These are phyloP conservation scores for Rhegmatorhina hoffmannsi DNA, from an alignment of 2,113 vertebrate species.

Conservation along the genomic window DNA sequence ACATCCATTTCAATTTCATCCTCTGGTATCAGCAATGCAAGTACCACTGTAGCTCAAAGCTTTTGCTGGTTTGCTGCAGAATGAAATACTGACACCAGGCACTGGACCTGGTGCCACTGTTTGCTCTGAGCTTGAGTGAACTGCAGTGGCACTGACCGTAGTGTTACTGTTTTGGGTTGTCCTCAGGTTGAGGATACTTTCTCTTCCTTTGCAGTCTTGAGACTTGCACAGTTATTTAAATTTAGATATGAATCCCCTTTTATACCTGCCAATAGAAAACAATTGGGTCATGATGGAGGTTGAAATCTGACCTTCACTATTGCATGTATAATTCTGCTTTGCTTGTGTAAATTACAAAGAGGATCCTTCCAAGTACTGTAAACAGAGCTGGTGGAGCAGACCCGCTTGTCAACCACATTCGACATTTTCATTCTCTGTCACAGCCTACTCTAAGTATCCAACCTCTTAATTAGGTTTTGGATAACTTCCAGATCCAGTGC, in stretches of 20 bases:
- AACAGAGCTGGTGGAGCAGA: constrained; percentile 23
- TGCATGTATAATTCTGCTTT: neutral
- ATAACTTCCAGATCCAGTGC: constrained; percentile 64
- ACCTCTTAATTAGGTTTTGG: constrained; percentile 77
- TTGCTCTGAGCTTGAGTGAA: neutral
- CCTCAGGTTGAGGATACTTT: neutral
- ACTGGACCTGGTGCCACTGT: neutral
- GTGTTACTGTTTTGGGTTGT: neutral
- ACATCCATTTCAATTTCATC: neutral
- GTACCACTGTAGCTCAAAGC: neutral
- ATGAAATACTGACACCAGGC: neutral
- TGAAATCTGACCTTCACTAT: neutral
- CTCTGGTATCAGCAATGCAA: neutral
- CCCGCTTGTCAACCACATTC: constrained; percentile 10
- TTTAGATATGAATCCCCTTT: neutral
- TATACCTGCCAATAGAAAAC: neutral
- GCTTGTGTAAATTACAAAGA: neutral
- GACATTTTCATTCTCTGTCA: constrained; percentile 40
- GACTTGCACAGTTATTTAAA: neutral
- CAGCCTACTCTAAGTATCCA: constrained; percentile 59
- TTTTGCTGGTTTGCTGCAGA: neutral
- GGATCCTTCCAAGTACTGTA: constrained; percentile 27
- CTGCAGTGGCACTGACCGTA: rapidly evolving
- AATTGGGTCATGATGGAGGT: neutral
- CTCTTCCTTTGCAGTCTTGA: neutral